These are phyloP conservation scores for Cebus imitator DNA, from an alignment of 2,113 vertebrate species.

Conservation along the genomic window DNA sequence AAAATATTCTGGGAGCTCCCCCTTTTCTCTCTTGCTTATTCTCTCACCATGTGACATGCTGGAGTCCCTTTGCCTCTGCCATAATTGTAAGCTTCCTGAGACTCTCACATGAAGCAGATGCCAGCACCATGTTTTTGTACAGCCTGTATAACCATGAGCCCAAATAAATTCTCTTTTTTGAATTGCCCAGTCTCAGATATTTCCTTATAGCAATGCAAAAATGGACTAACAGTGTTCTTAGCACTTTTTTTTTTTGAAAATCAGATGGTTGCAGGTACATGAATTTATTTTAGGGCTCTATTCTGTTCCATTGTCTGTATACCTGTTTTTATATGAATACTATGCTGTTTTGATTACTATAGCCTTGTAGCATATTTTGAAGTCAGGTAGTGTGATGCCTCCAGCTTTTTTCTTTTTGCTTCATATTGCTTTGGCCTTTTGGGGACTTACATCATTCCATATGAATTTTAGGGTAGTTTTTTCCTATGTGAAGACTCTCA, in stretches of 20 bases:
- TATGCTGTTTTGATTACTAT: neutral
- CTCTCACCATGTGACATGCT: too few relatives aligned
- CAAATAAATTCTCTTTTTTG: too few relatives aligned
- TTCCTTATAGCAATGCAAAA: too few relatives aligned
- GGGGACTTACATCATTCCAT: neutral
- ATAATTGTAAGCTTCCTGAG: too few relatives aligned
- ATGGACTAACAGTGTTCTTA: neutral
- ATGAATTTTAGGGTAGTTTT: neutral
- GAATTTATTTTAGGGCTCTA: neutral
- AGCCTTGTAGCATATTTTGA: neutral
- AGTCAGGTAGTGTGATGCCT: neutral
- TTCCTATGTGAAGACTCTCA: neutral
- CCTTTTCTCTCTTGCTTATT: too few relatives aligned
- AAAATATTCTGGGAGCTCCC: too few relatives aligned
- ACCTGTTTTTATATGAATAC: neutral
- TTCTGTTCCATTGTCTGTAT: neutral
- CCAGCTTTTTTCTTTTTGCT: neutral
- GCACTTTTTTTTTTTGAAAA: neutral
- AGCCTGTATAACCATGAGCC: too few relatives aligned
- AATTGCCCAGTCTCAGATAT: too few relatives aligned
- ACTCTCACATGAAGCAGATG: too few relatives aligned
- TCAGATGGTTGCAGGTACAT: neutral
- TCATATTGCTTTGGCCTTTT: neutral
- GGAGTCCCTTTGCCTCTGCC: too few relatives aligned
- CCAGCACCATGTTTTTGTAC: too few relatives aligned